Conservation (phyloP, 2,113 vertebrate genomes). For the Neopipo cinnamomea region DNA sequence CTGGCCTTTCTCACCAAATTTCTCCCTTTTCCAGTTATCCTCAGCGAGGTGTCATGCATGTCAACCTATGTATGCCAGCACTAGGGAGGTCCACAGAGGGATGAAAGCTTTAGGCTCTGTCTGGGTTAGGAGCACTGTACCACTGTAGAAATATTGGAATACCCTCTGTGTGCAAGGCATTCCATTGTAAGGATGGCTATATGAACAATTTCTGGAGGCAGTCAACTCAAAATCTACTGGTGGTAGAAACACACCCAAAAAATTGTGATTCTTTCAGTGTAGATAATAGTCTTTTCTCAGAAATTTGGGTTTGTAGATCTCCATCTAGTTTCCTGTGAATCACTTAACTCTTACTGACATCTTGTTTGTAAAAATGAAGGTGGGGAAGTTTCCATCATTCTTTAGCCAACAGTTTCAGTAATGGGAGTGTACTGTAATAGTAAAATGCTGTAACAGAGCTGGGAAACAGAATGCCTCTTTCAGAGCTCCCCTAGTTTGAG, state of each 20-base stretch:
- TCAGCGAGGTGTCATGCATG: not conserved
- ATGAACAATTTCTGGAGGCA: not conserved
- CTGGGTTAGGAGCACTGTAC: not conserved
- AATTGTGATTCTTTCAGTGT: not conserved
- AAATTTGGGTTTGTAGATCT: not conserved
- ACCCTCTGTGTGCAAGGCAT: not conserved
- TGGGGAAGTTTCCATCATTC: not conserved
- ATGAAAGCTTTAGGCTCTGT: rapidly evolving
- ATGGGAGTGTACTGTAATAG: not conserved
- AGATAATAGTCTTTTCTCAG: not conserved
- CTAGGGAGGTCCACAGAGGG: not conserved
- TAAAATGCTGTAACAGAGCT: slow-evolving; percentile 1
- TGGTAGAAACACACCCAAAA: not conserved
- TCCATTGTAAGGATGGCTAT: rapidly evolving
- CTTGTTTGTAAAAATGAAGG: not conserved
- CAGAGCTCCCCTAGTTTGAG: not conserved
- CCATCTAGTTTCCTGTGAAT: not conserved
- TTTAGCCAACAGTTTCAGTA: slow-evolving; percentile 22
- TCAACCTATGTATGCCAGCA: rapidly evolving
- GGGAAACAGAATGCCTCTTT: not conserved
- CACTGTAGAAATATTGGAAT: not conserved
- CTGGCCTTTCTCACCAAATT: not conserved
- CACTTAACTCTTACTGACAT: not conserved
- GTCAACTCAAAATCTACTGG: not conserved
- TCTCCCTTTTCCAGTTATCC: not conserved